phyloP scores from a whole-genome alignment of 2,113 vertebrate species.

The Ploceus nigricollis region DNA sequence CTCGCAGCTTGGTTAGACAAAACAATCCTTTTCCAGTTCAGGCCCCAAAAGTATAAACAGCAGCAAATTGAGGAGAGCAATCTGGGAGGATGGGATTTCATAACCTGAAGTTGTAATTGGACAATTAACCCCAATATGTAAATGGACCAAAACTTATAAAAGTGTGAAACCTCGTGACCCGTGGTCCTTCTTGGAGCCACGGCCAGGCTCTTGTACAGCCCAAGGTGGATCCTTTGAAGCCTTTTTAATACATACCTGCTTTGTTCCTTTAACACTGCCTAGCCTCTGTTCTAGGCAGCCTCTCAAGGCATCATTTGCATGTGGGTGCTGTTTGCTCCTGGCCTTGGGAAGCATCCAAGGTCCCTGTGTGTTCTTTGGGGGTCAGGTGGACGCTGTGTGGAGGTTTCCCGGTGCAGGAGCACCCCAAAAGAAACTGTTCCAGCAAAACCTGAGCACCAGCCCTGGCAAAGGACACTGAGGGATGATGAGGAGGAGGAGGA shows the following conservation, averaged over 20 bases:
- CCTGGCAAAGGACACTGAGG: constrained; percentile 74
- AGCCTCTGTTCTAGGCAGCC: background rate
- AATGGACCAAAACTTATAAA: background rate
- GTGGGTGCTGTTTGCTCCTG: accelerated
- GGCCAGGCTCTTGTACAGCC: background rate
- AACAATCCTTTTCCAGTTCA: background rate
- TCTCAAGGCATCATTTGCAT: accelerated
- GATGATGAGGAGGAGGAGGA: constrained; percentile 92
- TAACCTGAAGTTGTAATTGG: background rate
- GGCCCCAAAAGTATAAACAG: background rate
- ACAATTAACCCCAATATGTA: background rate
- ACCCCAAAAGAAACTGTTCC: background rate
- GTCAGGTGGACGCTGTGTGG: constrained; percentile 85
- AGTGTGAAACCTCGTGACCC: background rate
- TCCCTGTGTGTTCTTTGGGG: background rate
- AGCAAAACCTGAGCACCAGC: background rate
- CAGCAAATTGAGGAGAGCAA: background rate
- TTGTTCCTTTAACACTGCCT: background rate
- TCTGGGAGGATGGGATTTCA: background rate
- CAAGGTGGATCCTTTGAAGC: background rate
- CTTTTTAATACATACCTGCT: background rate
- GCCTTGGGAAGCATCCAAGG: accelerated
- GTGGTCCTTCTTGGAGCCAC: accelerated
- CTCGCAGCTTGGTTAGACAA: background rate
- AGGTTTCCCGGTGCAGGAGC: constrained; percentile 76